Evolutionary conservation across 2,797 vertebrate genomes (phyloP), one percentile per base, ranked within the genome.

Genomic region (Orientallactaga sibirica): DNA sequence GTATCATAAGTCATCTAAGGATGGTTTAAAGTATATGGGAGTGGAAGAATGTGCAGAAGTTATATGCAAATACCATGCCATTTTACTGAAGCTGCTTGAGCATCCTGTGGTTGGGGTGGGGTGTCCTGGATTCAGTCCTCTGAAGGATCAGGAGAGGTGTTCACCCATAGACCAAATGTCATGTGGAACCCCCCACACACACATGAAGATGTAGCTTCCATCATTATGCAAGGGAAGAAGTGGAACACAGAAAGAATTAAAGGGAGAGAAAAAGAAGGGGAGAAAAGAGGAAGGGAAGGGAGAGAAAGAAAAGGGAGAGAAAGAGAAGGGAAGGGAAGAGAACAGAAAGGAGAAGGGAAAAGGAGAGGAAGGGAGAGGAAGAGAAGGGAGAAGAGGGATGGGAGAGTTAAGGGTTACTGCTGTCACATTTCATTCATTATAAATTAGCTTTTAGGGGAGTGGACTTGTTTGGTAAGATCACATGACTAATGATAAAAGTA

Each of bases 371-470:
- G 48, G 48, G 48, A 48, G 48, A 10, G 8, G 48, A 8, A 48
- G 48, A 48, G 48, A 48, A 48, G 48, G 7, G 8, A 27, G 15
- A 66, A 3, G n/a, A 24, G 52, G 22, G 68, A 19, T 1, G 19
- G 10, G 25, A n/a, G 16, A 33, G 5, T n/a, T 41, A 66, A 91
- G n/a, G 25, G 81, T 68, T 85, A 68, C 27, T 93, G 61, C 52
- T 78, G 61, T 43, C 48, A 74, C n/a, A 62, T 94, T 93, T 68
- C 79, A 67, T 91, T 77, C 71, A 76, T 43, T 55, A 58, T 33
- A 67, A 82, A 67, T 48, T n/a, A 25, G 19, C 24, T 78, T 92
- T 91, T 64, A 80, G 27, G 90, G 33, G 18, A 66, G 3, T 75
- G 80, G 61, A 84, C 37, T 75, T 33, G 24, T 33, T 88, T 88